phyloP scores from a whole-genome alignment of 2,113 vertebrate species.

The Platysternon megacephalum region DNA sequence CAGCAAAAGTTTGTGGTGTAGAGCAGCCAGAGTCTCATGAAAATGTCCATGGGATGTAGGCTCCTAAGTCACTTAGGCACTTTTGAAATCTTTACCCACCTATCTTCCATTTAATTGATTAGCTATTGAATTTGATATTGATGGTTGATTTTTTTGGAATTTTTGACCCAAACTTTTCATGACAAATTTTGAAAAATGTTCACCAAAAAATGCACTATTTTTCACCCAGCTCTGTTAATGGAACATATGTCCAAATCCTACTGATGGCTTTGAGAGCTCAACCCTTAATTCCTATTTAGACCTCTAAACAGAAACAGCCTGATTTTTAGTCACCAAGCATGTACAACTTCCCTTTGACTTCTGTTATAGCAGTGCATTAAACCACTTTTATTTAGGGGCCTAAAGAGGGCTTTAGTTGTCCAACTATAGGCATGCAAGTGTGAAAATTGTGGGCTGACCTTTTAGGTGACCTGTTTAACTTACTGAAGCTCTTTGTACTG shows the following conservation, averaged over 20 bases:
- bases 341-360: background rate
- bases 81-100: constrained; percentile 46
- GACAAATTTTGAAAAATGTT: background rate
- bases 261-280: background rate
- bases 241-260: too few species aligned
- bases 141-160: background rate
- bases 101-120: constrained; percentile 45
- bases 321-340: too few species aligned
- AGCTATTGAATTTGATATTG: constrained; percentile 12
- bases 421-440: background rate
- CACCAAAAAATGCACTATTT: background rate
- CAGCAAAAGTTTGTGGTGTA: constrained; percentile 62
- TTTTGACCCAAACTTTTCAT: background rate
- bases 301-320: too few species aligned
- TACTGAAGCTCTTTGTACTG: background rate
- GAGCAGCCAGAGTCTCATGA: constrained; percentile 54
- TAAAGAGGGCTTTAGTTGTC: background rate
- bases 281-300: background rate
- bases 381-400: background rate
- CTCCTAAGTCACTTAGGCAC: constrained; percentile 11
- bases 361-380: background rate
- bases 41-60: constrained; percentile 27
- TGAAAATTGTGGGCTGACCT: background rate
- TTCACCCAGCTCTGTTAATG: background rate
- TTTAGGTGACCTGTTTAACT: background rate